Base-by-base conservation (phyloP, 2,797 vertebrate genomes). In the Spinus pinus region DNA sequence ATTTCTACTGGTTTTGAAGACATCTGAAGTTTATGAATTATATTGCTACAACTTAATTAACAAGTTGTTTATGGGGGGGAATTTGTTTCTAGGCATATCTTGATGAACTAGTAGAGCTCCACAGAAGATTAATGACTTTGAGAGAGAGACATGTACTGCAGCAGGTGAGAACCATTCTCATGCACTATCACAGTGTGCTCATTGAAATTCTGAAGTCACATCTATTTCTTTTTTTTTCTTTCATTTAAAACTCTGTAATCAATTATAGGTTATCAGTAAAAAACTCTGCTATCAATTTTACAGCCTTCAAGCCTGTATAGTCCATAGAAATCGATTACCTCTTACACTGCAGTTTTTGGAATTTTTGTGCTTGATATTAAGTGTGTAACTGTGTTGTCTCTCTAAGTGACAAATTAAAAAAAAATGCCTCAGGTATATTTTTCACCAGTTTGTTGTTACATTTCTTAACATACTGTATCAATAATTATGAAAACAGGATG, bases 71-170 rank as follows among this genome's bases (percentile, higher is more conserved):
- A 16, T 86, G 47, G 60, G 80, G 88, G 44, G 53, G 78, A 44
- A 53, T 88, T 97, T 97, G 6, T 97, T 98, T 97, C 64, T 95
- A 99, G 99, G 99, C 98, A 6, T 99, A 99, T 97, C 98, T 99
- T 82, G 99, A 99, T 86, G 99, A 99, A 97, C 98, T 99, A 97
- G 99, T 99, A 97, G 99, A 99, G 81, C 99, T 99, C 77, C 99
- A 99, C 98, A 99, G 99, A 98, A 98, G 99, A 96, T 98, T 99
- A 97, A 99, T 99, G 99, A 98, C 99, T 27, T 90, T 99, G 96
- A 97, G 98, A 95, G 98, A 99, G 97, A 98, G 98, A 97, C 98
- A 98, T 92, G 98, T 98, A 96, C 97, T 99, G 42, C 98, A 99
- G 94, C 98, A 99, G 98, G 98, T 99, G 97, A 98, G 97, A 80